phyloP scores from a whole-genome alignment of 23 tunicate genomes.

The Botrylloides violaceus region DNA sequence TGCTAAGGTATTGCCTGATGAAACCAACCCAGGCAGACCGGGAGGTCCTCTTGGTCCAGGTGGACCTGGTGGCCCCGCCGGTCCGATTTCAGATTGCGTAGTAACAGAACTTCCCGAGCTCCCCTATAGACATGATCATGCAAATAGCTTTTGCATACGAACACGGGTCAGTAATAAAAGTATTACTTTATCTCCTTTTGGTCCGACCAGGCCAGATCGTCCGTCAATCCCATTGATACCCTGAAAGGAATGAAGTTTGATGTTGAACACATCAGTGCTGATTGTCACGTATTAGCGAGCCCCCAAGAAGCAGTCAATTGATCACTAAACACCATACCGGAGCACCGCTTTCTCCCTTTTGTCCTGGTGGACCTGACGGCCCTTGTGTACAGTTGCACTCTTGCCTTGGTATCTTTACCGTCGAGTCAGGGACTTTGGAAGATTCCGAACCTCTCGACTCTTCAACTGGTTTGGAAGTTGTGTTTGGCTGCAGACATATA shows the following conservation, averaged over 20 bases:
- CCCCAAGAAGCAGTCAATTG: no score
- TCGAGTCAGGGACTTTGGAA: no score
- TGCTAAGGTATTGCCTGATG: neutral
- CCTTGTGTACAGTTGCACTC: constrained; percentile 14
- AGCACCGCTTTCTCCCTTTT: neutral
- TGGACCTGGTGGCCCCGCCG: constrained; percentile 53
- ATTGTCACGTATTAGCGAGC: no score
- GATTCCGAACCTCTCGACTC: no score
- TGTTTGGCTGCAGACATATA: no score
- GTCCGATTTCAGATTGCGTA: constrained; percentile 15
- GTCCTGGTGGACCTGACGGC: constrained; percentile 2
- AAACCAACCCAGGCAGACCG: constrained; percentile 13
- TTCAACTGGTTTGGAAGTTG: no score
- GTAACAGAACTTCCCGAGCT: neutral
- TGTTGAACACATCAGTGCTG: no score
- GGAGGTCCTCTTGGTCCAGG: constrained; percentile 52
- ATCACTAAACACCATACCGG: neutral
- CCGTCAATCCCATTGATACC: constrained; percentile 11
- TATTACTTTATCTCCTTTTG: constrained; percentile 18
- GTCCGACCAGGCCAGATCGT: neutral
- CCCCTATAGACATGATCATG: neutral
- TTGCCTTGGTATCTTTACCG: neutral
- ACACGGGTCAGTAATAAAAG: no score
- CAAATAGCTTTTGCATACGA: neutral
- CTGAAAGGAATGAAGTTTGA: neutral